phyloP scores from a whole-genome alignment of 2,888 invertebrate species.

The Apotomis betuletana region DNA sequence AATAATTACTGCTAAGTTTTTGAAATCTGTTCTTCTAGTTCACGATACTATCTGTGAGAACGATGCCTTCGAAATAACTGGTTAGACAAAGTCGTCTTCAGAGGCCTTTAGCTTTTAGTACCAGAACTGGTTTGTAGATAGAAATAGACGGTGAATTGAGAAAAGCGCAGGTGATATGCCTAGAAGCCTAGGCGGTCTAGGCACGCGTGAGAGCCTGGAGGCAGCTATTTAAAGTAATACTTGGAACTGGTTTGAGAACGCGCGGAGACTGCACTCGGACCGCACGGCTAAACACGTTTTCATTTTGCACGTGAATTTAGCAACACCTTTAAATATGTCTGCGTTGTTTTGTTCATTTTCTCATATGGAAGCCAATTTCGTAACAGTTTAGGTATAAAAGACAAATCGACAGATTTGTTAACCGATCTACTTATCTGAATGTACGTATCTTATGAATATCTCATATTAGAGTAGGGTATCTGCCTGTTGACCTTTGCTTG shows the following conservation, averaged over 20 bases:
- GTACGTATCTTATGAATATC: too few relatives aligned
- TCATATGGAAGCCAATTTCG: too few relatives aligned
- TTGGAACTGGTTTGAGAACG: conserved; percentile 19
- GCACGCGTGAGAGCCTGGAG: conserved; percentile 25
- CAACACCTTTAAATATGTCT: too few relatives aligned
- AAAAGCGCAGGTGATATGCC: conserved; percentile 27
- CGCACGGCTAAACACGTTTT: not conserved
- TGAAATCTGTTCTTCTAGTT: too few relatives aligned
- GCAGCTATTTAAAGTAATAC: conserved; percentile 5
- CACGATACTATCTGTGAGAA: not conserved
- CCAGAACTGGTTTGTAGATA: conserved; percentile 17
- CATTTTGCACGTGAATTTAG: conserved; percentile 3
- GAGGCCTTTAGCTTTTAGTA: not conserved
- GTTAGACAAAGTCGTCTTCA: not conserved
- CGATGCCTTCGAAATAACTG: not conserved
- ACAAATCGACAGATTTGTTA: too few relatives aligned
- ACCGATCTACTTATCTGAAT: too few relatives aligned
- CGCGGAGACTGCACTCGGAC: conserved; percentile 1
- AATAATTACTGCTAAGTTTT: too few relatives aligned
- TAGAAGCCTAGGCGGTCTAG: not conserved
- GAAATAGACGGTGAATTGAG: conserved; percentile 19
- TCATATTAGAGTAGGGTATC: too few relatives aligned
- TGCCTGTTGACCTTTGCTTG: too few relatives aligned
- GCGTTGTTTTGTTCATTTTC: too few relatives aligned
- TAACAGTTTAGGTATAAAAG: too few relatives aligned